Evolutionary conservation across 2,797 vertebrate species (phyloP).

Genomic region (Clamator glandarius): DNA sequence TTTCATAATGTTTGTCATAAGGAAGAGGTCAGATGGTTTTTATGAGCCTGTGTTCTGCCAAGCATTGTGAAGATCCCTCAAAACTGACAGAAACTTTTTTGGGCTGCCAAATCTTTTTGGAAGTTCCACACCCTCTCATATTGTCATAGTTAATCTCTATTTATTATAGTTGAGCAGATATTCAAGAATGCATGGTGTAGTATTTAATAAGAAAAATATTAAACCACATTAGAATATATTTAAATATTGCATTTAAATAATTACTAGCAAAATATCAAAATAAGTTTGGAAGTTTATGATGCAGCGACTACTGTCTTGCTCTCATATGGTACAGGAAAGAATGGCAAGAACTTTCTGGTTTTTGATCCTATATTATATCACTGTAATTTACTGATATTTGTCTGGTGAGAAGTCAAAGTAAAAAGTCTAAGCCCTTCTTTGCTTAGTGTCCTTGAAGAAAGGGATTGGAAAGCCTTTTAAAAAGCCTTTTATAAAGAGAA

Average conservation of each 20-base stretch:
- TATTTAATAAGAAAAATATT: neutral
- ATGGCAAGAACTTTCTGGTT: neutral
- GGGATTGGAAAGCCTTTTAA: neutral
- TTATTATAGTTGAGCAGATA: neutral
- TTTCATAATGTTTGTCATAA: neutral
- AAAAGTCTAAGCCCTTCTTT: neutral
- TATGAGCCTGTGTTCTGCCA: neutral
- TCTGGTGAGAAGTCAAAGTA: neutral
- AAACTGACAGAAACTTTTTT: neutral
- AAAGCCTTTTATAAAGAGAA: neutral
- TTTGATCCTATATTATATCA: neutral
- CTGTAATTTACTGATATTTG: neutral
- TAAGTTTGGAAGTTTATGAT: neutral
- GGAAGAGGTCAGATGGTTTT: conserved; percentile 25
- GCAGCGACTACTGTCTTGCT: neutral
- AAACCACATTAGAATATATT: neutral
- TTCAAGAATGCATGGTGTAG: neutral
- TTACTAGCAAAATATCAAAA: neutral
- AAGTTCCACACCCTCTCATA: neutral
- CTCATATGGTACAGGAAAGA: neutral
- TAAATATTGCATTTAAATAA: neutral
- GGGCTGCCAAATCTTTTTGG: neutral
- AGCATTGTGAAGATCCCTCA: conserved; percentile 7
- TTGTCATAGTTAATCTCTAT: neutral
- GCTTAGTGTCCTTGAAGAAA: neutral